These are phyloP conservation scores for Phrynocephalus guinanensis DNA, from an alignment of 2,797 vertebrate genomes.

Conservation along the genomic window DNA sequence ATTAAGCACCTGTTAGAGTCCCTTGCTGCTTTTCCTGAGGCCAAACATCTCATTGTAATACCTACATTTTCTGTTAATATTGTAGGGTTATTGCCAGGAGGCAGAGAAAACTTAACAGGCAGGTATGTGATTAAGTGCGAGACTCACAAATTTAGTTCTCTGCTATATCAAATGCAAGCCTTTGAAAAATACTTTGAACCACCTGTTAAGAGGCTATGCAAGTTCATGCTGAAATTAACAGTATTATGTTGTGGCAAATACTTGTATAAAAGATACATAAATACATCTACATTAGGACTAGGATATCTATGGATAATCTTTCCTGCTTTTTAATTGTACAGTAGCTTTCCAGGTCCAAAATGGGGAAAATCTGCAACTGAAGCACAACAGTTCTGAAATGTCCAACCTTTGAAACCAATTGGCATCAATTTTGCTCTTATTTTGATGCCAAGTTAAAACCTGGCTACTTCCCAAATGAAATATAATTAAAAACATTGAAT, in stretches of 20 bases:
- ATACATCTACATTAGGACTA: too few relatives aligned
- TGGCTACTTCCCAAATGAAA: too few relatives aligned
- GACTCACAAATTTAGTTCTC: neutral
- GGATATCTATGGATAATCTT: neutral
- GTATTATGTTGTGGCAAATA: neutral
- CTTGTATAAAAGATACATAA: neutral
- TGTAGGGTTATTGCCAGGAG: neutral
- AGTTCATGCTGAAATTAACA: neutral
- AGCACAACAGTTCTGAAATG: too few relatives aligned
- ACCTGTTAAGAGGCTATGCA: neutral
- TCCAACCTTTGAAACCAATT: too few relatives aligned
- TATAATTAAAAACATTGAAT: too few relatives aligned
- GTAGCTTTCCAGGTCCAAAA: neutral
- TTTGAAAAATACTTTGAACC: neutral
- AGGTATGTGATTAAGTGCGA: neutral
- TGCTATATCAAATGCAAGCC: neutral
- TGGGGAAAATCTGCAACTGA: neutral
- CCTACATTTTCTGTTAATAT: neutral
- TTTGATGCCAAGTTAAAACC: too few relatives aligned
- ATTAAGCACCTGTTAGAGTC: conserved; percentile 3
- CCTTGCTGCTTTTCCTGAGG: neutral
- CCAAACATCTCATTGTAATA: neutral
- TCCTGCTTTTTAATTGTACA: neutral
- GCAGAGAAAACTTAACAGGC: neutral
- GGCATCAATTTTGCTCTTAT: too few relatives aligned